Conservation (phyloP, 2,797 vertebrate genomes). For the Trachops cirrhosus region DNA sequence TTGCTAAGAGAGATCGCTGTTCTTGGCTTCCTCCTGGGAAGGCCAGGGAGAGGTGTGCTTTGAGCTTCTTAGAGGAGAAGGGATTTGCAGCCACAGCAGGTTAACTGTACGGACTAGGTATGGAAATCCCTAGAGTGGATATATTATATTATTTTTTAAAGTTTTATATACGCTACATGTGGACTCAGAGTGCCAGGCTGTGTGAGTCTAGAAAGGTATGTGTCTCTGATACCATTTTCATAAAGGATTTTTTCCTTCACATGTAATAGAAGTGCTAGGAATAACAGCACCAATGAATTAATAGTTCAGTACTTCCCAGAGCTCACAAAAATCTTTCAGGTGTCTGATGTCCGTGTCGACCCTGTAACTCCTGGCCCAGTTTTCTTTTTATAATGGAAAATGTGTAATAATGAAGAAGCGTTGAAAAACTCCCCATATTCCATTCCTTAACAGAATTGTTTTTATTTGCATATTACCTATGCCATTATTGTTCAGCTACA, state of each 20-base stretch:
- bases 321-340: not conserved
- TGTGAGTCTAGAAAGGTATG: not conserved
- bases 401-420: not conserved
- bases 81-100: too few species aligned
- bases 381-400: not conserved
- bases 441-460: not conserved
- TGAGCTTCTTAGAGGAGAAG: not conserved
- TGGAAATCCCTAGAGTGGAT: not conserved
- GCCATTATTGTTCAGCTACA: not conserved
- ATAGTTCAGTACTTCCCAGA: not conserved
- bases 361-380: accelerated
- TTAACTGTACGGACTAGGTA: not conserved
- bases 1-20: accelerated
- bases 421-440: not conserved
- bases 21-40: not conserved
- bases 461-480: not conserved
- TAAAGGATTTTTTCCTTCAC: not conserved
- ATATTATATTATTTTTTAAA: not conserved
- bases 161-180: not conserved
- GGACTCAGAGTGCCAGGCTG: not conserved
- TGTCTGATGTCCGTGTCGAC: not conserved
- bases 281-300: not conserved
- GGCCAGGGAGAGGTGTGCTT: accelerated
- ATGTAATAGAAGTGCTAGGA: accelerated
- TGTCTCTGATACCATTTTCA: not conserved